Evolutionary conservation across 1,140 invertebrate species (phyloP).

Genomic region (Drosophila lini): DNA sequence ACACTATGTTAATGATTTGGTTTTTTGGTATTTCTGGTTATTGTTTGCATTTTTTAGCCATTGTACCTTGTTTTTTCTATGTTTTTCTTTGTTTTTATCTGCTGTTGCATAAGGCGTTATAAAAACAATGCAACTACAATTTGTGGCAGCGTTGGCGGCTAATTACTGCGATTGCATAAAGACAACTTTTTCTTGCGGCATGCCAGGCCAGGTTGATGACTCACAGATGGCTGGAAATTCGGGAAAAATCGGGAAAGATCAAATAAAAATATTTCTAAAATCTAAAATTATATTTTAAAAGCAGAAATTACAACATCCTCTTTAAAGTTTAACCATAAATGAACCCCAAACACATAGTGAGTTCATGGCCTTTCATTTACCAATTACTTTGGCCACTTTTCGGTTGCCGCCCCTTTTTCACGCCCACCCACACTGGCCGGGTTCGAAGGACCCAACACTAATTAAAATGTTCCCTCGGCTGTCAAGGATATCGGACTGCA

Average conservation of each 20-base stretch:
- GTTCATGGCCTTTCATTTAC: conserved; percentile 18
- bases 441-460: conserved; percentile 37
- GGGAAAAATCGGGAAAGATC: not conserved
- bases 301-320: too few relatives aligned
- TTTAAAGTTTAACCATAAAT: not conserved
- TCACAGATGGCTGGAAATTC: not conserved
- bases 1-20: conserved; percentile 66
- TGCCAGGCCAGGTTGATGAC: conserved; percentile 1
- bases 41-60: conserved; percentile 55
- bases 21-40: conserved; percentile 72
- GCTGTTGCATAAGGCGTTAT: conserved; percentile 62
- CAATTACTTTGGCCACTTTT: conserved; percentile 21
- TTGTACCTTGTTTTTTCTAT: conserved; percentile 14
- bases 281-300: too few relatives aligned
- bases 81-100: conserved; percentile 17
- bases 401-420: not conserved
- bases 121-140: conserved; percentile 61
- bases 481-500: conserved; percentile 43
- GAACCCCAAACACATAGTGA: not conserved
- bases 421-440: conserved; percentile 10
- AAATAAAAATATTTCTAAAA: not conserved
- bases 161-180: conserved; percentile 58
- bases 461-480: conserved; percentile 46
- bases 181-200: conserved; percentile 15
- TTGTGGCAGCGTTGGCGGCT: conserved; percentile 60